Evolutionary conservation across 2,113 vertebrate species (phyloP).

Genomic region (Melanerpes formicivorus): DNA sequence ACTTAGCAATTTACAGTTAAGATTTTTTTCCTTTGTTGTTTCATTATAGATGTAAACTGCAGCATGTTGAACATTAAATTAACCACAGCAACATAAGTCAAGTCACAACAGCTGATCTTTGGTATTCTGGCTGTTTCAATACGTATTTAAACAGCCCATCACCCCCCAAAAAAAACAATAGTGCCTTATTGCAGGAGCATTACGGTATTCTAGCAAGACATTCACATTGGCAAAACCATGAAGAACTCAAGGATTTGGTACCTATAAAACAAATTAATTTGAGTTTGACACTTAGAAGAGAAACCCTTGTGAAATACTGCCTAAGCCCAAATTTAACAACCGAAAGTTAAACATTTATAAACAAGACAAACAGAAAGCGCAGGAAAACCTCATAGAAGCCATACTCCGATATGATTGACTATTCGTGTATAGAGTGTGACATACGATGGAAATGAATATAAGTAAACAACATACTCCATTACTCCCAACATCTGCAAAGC

Average conservation of each 20-base stretch:
- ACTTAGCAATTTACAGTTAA: background rate
- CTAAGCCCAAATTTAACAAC: conserved; percentile 55
- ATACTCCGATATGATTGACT: conserved; percentile 17
- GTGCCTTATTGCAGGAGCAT: background rate
- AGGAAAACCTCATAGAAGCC: conserved; percentile 24
- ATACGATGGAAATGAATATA: conserved; percentile 17
- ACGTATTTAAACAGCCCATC: background rate
- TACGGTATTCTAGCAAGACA: conserved; percentile 10
- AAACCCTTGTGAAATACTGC: conserved; percentile 55
- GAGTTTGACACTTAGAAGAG: conserved; percentile 30
- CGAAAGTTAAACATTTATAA: conserved; percentile 77
- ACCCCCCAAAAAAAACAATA: background rate
- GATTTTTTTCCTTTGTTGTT: background rate
- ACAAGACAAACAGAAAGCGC: conserved; percentile 58
- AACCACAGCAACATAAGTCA: background rate
- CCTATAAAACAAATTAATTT: conserved; percentile 43
- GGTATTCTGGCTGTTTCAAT: conserved; percentile 17
- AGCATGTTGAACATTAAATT: background rate
- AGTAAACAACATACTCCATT: conserved; percentile 55
- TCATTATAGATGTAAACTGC: background rate
- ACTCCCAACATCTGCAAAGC: conserved; percentile 63
- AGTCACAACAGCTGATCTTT: background rate
- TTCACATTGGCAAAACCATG: background rate
- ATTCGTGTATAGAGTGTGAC: background rate
- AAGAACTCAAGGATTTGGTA: conserved; percentile 48